Evolutionary conservation across 2,797 vertebrate genomes (phyloP), one percentile per base, ranked within the genome.

Genomic region (Florisuga fusca): DNA sequence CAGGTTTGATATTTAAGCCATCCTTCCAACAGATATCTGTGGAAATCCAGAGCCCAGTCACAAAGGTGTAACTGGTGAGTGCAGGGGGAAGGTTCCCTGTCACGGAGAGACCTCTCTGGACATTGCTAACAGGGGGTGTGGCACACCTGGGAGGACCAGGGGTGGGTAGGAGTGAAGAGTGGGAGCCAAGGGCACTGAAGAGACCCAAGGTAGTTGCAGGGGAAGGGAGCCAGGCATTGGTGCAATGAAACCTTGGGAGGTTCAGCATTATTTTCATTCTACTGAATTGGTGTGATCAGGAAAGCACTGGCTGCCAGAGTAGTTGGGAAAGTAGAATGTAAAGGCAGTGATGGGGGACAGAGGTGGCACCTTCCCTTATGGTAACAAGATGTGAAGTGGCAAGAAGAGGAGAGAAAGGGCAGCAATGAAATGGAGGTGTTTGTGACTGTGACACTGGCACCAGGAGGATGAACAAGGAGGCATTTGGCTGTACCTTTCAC

Each of bases 151-250:
- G 17, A 66, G 16, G 61, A 33, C 7, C 19, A 31, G 41, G 29
- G 0, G 0, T 2, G 8, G 7, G 6, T 26, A 23, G 41, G 22
- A 22, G 12, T 25, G 43, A 72, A 46, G 22, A 6, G 4, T 63
- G 36, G 26, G 7, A 76, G 21, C 23, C 18, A 17, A 72, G 14
- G 25, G 12, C 8, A 6, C 19, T 22, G 25, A 69, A 50, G 18
- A 76, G 10, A 76, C 21, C 19, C 38, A 46, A 36, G 25, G 19
- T 43, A 59, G 9, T 26, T 48, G 18, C 58, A 72, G 48, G 41
- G 13, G 34, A 69, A 61, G 23, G 31, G 4, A 15, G 18, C 23
- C 57, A 57, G n/a, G 15, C 61, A 46, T 20, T 17, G 29, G 58
- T 9, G 4, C 34, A 58, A 3, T 12, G 57, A 21, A 33, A 58